These are phyloP conservation scores for Ormyrus rosae DNA, from an alignment of 2,888 invertebrate species.

Conservation along the genomic window DNA sequence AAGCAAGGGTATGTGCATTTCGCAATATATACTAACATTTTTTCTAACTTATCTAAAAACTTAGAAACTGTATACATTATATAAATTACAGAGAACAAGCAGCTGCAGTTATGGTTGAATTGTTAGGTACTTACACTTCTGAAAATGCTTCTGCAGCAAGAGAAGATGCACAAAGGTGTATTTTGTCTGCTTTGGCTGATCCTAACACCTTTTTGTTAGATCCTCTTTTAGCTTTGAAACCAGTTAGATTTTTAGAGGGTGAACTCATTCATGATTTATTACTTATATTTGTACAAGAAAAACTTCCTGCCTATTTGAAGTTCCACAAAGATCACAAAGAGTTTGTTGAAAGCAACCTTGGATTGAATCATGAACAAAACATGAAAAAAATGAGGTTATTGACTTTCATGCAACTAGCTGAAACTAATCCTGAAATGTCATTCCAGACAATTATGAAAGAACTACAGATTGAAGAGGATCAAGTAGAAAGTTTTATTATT, in stretches of 20 bases:
- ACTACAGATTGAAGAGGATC: conserved; percentile 89
- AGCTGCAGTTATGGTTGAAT: conserved; percentile 97
- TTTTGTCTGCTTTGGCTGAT: conserved; percentile 95
- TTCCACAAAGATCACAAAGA: conserved; percentile 96
- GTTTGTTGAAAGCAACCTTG: conserved; percentile 83
- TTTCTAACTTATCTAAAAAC: neutral
- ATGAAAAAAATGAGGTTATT: conserved; percentile 97
- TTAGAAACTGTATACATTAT: neutral
- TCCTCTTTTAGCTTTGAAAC: conserved; percentile 93
- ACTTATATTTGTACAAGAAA: conserved; percentile 96
- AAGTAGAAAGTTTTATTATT: conserved; percentile 97
- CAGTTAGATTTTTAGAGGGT: conserved; percentile 95
- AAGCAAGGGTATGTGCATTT: conserved; percentile 83
- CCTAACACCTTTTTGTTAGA: conserved; percentile 97
- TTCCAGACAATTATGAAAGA: conserved; percentile 93
- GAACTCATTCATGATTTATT: conserved; percentile 96
- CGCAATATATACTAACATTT: conserved; percentile 1
- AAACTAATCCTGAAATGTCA: conserved; percentile 93
- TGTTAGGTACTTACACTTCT: conserved; percentile 96
- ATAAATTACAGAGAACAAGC: conserved; percentile 85
- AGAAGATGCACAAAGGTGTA: conserved; percentile 97
- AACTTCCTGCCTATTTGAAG: conserved; percentile 91
- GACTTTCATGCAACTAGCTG: conserved; percentile 98
- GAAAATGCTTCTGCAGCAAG: conserved; percentile 97
- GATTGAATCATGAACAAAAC: conserved; percentile 94